Conservation (phyloP, 1,140 invertebrate species). For the Procambarus virginalis region DNA sequence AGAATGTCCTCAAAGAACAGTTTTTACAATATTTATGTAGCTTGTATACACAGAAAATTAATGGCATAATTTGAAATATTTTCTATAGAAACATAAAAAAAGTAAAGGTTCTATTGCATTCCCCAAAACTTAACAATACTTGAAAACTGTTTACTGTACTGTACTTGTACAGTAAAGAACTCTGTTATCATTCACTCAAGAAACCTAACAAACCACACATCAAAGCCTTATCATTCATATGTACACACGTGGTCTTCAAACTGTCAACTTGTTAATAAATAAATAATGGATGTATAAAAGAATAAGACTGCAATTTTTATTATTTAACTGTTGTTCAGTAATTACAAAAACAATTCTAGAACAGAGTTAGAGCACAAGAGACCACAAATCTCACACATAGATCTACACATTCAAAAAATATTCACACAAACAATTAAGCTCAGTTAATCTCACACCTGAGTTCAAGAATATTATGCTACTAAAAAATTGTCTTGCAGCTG, state of each 20-base stretch:
- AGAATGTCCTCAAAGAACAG: constrained; percentile 1
- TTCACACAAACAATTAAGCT: not conserved
- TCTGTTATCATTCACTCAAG: not conserved
- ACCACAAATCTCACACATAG: not conserved
- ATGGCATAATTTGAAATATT: constrained; percentile 3
- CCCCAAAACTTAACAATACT: constrained; percentile 15
- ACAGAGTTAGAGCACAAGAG: not conserved
- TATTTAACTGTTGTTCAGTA: not conserved
- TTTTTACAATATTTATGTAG: not conserved
- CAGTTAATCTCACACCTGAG: constrained; percentile 7
- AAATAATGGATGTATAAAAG: constrained; percentile 5
- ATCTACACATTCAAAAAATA: not conserved
- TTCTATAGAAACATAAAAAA: not conserved
- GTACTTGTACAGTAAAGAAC: not conserved
- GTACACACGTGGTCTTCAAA: constrained; percentile 12
- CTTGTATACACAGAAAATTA: not conserved
- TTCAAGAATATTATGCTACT: constrained; percentile 8
- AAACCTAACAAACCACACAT: not conserved
- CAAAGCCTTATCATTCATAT: not conserved
- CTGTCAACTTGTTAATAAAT: constrained; percentile 11
- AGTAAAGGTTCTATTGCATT: not conserved
- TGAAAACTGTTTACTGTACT: not conserved
- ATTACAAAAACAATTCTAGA: not conserved
- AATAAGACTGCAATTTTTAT: not conserved
- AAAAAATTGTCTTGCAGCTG: not conserved